phyloP scores from a whole-genome alignment of 2,888 invertebrate species.

The Cryptocephalus primarius region DNA sequence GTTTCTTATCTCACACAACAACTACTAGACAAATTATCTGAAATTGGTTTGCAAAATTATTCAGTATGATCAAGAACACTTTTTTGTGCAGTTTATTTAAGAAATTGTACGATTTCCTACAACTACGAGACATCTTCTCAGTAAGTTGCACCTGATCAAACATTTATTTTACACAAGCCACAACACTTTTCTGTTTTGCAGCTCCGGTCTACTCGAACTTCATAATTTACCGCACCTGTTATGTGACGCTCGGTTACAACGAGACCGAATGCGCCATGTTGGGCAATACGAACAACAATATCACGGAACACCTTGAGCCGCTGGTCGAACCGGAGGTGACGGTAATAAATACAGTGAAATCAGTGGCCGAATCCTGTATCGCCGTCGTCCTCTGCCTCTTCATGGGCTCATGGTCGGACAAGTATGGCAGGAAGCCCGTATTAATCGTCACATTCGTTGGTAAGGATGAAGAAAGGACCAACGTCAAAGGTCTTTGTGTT shows the following conservation, averaged over 20 bases:
- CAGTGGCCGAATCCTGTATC: slow-evolving; percentile 52
- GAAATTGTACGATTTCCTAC: too few species aligned
- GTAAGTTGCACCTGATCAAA: too few species aligned
- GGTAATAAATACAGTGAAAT: slow-evolving; percentile 49
- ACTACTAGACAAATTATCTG: too few species aligned
- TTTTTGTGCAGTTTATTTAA: too few species aligned
- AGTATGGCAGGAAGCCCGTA: slow-evolving; percentile 62
- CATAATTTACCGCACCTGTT: slow-evolving; percentile 58
- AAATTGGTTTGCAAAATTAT: too few species aligned
- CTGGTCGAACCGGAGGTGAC: slow-evolving; percentile 58
- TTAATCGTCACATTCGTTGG: slow-evolving; percentile 46
- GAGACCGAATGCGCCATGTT: slow-evolving; percentile 49
- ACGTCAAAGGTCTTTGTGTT: too few species aligned
- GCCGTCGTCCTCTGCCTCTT: slow-evolving; percentile 61
- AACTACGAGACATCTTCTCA: too few species aligned
- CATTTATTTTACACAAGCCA: too few species aligned
- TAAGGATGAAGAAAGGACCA: slow-evolving; percentile 9
- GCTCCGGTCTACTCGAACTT: slow-evolving; percentile 54
- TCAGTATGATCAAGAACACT: too few species aligned
- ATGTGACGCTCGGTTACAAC: slow-evolving; percentile 45
- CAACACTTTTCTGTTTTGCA: slow-evolving; percentile 16
- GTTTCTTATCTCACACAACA: too few species aligned
- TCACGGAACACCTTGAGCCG: slow-evolving; percentile 38
- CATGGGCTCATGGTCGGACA: slow-evolving; percentile 74
- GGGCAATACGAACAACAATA: slow-evolving; percentile 44